A percentile compares a stretch with the other conserved stretches of the same genome.
phyloP scores from a whole-genome alignment of 2,113 vertebrate species.

The Numenius arquata region DNA sequence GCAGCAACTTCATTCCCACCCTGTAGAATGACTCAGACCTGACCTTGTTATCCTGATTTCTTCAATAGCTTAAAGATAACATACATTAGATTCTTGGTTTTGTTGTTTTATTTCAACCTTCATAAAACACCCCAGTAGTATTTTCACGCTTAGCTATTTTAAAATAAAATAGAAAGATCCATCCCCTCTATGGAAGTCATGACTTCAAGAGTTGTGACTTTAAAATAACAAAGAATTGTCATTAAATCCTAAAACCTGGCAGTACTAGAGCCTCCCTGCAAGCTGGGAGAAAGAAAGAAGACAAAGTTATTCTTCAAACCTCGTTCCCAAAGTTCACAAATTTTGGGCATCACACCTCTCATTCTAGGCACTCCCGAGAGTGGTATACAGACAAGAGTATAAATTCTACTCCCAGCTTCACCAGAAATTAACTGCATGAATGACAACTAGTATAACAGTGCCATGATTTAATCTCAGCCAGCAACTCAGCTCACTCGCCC shows the following conservation, averaged over 20 bases:
- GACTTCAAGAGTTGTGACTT: not conserved
- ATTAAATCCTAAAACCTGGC: not conserved
- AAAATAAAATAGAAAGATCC: not conserved
- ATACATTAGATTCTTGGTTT: not conserved
- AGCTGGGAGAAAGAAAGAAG: not conserved
- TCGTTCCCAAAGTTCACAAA: not conserved
- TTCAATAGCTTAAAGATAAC: not conserved
- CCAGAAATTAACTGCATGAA: not conserved
- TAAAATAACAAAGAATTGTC: not conserved
- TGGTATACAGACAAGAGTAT: not conserved
- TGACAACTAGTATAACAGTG: not conserved
- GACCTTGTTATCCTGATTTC: not conserved
- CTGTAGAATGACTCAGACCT: not conserved
- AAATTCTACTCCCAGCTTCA: not conserved
- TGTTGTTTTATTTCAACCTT: not conserved
- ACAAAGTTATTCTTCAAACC: not conserved
- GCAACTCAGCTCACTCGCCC: not conserved
- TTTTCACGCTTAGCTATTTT: not conserved
- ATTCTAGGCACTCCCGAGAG: not conserved
- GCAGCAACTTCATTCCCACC: not conserved
- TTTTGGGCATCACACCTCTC: not conserved
- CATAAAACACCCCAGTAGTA: not conserved
- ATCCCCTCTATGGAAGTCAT: not conserved
- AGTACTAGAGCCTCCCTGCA: not conserved
- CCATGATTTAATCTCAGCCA: not conserved